Percentiles rank a stretch among this genome's conserved stretches.
These are phyloP conservation scores for Lanius ludovicianus DNA, from an alignment of 2,113 vertebrate species.

Conservation along the genomic window DNA sequence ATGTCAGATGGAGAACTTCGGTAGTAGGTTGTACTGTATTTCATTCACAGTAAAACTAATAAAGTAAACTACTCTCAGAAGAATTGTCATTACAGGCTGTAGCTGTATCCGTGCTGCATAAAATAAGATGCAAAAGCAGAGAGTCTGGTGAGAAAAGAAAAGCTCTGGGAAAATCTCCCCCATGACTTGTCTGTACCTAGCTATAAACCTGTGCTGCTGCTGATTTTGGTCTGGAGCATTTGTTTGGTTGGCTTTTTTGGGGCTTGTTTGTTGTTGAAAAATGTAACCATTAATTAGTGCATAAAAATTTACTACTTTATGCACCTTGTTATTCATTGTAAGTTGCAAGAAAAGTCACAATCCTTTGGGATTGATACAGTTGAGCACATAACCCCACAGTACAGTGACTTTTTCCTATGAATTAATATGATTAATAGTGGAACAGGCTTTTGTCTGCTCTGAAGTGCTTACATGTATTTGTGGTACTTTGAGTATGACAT, in stretches of 20 bases:
- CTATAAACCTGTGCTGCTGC: background rate
- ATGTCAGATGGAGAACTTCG: background rate
- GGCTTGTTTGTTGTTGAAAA: background rate
- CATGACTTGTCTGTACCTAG: background rate
- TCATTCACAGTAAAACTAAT: background rate
- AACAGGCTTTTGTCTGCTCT: background rate
- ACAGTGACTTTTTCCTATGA: background rate
- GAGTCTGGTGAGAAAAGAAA: background rate
- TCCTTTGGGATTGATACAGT: background rate
- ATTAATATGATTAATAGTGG: background rate
- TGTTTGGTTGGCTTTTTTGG: background rate
- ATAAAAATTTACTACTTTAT: background rate
- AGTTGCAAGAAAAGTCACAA: background rate
- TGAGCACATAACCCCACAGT: background rate
- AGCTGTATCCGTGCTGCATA: background rate
- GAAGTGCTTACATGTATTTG: background rate
- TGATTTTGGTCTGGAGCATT: background rate
- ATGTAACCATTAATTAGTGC: background rate
- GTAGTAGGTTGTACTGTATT: background rate
- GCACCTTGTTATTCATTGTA: background rate
- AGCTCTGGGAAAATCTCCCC: background rate
- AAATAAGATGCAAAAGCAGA: background rate
- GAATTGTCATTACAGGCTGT: background rate
- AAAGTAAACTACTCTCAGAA: background rate
- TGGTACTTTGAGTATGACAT: background rate